These are phyloP conservation scores for Mactra quadrangularis DNA, from an alignment of 1,140 invertebrate species.

Conservation along the genomic window DNA sequence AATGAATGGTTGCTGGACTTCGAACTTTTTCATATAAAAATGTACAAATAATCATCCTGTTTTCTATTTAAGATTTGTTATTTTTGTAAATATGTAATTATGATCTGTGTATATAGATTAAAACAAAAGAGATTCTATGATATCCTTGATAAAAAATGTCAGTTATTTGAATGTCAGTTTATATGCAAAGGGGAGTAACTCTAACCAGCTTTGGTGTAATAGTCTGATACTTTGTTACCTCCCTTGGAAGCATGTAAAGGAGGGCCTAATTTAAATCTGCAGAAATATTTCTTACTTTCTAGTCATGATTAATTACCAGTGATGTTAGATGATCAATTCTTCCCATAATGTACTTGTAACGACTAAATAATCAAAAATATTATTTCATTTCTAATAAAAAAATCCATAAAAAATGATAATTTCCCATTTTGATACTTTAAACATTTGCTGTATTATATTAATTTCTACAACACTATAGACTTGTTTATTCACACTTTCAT, in stretches of 20 bases:
- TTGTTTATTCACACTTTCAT: too few relatives aligned
- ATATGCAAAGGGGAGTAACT: slow-evolving; percentile 33
- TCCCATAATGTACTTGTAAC: too few relatives aligned
- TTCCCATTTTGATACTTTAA: too few relatives aligned
- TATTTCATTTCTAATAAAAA: too few relatives aligned
- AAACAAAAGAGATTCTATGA: not conserved
- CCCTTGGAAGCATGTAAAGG: not conserved
- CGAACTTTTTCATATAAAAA: too few relatives aligned
- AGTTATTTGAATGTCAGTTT: not conserved
- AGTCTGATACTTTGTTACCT: not conserved
- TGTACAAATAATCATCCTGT: slow-evolving; percentile 25
- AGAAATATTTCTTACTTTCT: slow-evolving; percentile 18
- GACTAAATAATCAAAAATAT: too few relatives aligned
- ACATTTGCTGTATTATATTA: too few relatives aligned
- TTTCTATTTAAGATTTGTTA: slow-evolving; percentile 39
- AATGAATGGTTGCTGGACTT: too few relatives aligned
- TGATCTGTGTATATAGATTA: slow-evolving; percentile 9
- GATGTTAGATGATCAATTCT: too few relatives aligned
- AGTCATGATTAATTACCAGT: slow-evolving; percentile 19
- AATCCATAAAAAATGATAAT: too few relatives aligned
- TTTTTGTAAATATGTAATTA: slow-evolving; percentile 39
- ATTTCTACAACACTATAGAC: too few relatives aligned
- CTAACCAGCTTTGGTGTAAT: not conserved
- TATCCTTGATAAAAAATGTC: too few relatives aligned
- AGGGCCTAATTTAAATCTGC: not conserved